Evolutionary conservation across 1,140 invertebrate genomes (phyloP).

Genomic region (Berghia stephanieae): DNA sequence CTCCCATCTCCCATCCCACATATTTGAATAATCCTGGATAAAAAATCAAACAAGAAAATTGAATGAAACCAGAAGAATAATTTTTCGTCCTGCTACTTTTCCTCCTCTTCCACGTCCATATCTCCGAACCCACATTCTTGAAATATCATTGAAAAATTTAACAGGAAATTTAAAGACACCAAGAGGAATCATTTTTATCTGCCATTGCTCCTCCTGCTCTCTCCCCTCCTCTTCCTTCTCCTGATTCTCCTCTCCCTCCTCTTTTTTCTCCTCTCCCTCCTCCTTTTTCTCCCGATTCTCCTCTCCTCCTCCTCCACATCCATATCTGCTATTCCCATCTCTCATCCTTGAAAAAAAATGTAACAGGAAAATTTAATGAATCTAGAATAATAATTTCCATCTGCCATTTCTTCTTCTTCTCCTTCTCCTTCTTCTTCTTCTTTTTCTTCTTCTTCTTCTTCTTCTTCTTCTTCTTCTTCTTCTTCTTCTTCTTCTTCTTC

Average conservation of each 20-base stretch:
- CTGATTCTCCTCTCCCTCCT: neutral
- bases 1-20: neutral
- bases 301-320: neutral
- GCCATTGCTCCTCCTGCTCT: slow-evolving; percentile 6
- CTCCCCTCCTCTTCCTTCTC: slow-evolving; percentile 27
- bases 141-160: no score
- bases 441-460: neutral
- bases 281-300: slow-evolving; percentile 8
- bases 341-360: no score
- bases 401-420: neutral
- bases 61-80: no score
- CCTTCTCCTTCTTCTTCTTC: neutral
- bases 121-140: no score
- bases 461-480: slow-evolving; percentile 37
- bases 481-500: slow-evolving; percentile 37
- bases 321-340: no score
- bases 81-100: no score
- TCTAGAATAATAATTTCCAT: no score
- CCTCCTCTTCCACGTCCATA: no score
- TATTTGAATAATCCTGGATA: slow-evolving; percentile 16
- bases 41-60: slow-evolving; percentile 2
- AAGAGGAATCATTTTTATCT: no score
- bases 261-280: no score
- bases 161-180: no score
- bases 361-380: no score